These are phyloP conservation scores for Anas flavirostris DNA, from an alignment of 2,797 vertebrate genomes.

Conservation along the genomic window DNA sequence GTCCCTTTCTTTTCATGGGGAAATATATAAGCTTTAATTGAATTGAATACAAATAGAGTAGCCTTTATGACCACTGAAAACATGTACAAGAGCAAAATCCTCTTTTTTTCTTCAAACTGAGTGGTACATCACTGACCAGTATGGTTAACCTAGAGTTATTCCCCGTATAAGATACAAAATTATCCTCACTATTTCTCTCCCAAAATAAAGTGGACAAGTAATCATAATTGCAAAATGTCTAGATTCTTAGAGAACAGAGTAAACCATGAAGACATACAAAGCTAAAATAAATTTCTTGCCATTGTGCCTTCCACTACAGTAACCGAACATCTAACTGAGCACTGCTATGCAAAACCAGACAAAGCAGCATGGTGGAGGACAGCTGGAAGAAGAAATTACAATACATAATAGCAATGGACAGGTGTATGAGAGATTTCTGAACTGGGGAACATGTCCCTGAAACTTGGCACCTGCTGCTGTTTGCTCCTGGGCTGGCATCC, in stretches of 20 bases:
- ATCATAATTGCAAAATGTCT: neutral
- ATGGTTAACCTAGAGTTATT: neutral
- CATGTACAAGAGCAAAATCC: neutral
- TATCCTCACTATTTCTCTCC: neutral
- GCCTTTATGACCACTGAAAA: neutral
- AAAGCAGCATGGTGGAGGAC: neutral
- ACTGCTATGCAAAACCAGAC: neutral
- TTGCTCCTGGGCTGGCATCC: slow-evolving; percentile 38
- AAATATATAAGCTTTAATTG: neutral
- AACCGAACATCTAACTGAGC: neutral
- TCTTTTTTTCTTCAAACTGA: neutral
- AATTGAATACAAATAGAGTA: neutral
- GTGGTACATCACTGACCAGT: neutral
- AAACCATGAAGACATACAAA: neutral
- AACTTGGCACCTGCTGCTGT: slow-evolving; percentile 35
- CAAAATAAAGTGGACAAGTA: neutral
- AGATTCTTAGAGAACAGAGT: neutral
- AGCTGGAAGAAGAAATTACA: slow-evolving; percentile 30
- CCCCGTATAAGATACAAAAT: neutral
- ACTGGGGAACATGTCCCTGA: neutral
- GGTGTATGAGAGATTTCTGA: slow-evolving; percentile 39
- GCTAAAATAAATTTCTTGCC: neutral
- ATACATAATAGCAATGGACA: slow-evolving; percentile 36
- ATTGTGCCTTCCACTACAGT: neutral
- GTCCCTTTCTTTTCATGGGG: neutral